Percentiles rank a stretch among this genome's conserved stretches.
phyloP scores from a whole-genome alignment of 2,113 vertebrate genomes.

The Syngnathus typhle region DNA sequence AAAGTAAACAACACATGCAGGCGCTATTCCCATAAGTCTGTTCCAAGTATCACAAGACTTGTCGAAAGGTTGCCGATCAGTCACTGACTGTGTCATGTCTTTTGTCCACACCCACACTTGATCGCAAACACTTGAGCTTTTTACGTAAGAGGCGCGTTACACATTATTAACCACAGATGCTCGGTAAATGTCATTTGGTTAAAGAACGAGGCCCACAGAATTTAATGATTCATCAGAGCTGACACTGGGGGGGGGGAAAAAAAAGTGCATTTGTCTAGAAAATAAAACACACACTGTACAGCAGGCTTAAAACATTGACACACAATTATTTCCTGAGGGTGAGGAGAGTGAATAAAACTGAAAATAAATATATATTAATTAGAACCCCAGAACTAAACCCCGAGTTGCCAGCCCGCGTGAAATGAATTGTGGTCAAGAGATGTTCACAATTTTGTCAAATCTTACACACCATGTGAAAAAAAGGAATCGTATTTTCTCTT shows the following conservation, averaged over 20 bases:
- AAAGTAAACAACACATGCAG: neutral
- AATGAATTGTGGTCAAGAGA: no score
- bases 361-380: neutral
- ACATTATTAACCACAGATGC: slow-evolving; percentile 10
- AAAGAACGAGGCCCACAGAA: slow-evolving; percentile 10
- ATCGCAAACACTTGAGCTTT: slow-evolving; percentile 7
- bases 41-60: neutral
- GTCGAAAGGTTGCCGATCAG: neutral
- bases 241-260: no score
- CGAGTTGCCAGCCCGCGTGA: neutral
- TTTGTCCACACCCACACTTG: slow-evolving; percentile 15
- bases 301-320: neutral
- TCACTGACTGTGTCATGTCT: slow-evolving; percentile 9
- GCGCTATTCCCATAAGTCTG: neutral
- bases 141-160: slow-evolving; percentile 16
- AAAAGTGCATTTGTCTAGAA: slow-evolving; percentile 39
- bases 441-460: no score
- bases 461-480: no score
- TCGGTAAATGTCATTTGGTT: slow-evolving; percentile 14
- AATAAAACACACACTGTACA: slow-evolving; percentile 6
- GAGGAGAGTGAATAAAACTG: neutral
- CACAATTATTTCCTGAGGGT: slow-evolving; percentile 34
- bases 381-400: no score
- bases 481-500: no score
- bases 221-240: slow-evolving; percentile 21